Conservation (phyloP, 2,113 vertebrate species). For the Nothoprocta perdicaria region DNA sequence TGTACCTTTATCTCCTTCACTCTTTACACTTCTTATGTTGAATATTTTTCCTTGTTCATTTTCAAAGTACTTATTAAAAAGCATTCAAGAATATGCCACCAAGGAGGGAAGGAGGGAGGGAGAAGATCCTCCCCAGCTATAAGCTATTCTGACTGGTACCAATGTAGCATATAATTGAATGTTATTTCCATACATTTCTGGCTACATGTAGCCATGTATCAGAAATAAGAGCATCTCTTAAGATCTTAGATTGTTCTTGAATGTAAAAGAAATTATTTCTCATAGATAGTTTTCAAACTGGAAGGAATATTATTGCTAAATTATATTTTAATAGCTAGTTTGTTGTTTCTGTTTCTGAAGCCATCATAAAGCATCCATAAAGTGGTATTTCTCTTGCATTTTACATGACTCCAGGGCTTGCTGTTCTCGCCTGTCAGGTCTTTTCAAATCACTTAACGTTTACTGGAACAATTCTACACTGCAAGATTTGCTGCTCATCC, state of each 20-base stretch:
- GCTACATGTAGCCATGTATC: constrained; percentile 37
- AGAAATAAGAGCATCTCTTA: constrained; percentile 32
- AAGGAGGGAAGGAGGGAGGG: constrained; percentile 18
- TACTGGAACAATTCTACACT: constrained; percentile 85
- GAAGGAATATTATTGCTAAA: constrained; percentile 64
- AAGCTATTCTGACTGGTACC: constrained; percentile 64
- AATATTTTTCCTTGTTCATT: constrained; percentile 9
- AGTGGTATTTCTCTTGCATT: constrained; percentile 90
- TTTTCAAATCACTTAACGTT: constrained; percentile 88
- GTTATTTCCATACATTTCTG: constrained; percentile 54
- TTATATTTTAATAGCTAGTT: constrained; percentile 70
- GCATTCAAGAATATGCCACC: constrained; percentile 1
- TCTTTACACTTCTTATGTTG: constrained; percentile 11
- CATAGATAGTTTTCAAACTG: constrained; percentile 30
- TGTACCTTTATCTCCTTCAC: not conserved
- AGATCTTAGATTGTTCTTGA: constrained; percentile 25
- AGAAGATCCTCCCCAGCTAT: constrained; percentile 58
- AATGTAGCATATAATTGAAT: constrained; percentile 71
- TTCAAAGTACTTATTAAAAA: constrained; percentile 36
- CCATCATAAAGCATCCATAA: constrained; percentile 76
- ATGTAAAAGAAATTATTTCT: constrained; percentile 41
- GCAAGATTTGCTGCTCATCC: constrained; percentile 82
- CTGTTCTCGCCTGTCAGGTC: constrained; percentile 94
- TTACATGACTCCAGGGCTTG: constrained; percentile 92
- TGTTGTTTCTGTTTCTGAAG: constrained; percentile 79